These are phyloP conservation scores for Sipha flava DNA, from an alignment of 1,140 invertebrate genomes.

Conservation along the genomic window DNA sequence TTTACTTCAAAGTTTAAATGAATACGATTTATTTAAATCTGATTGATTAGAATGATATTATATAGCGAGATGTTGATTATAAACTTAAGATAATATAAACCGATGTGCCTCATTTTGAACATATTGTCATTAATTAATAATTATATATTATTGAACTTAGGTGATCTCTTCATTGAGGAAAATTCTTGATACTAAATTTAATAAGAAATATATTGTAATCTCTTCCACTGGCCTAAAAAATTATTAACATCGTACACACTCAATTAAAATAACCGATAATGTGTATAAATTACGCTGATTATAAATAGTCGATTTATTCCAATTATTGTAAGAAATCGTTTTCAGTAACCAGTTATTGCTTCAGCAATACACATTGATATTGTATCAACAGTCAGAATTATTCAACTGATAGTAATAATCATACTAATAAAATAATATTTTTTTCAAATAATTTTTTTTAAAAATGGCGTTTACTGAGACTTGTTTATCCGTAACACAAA, in stretches of 20 bases:
- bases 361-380: not conserved
- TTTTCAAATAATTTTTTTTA: not conserved
- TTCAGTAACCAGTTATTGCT: not conserved
- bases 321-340: not conserved
- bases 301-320: not conserved
- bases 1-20: not conserved
- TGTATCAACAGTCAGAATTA: not conserved
- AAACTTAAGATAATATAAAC: not conserved
- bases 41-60: not conserved
- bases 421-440: not conserved
- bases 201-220: not conserved
- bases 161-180: not conserved
- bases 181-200: not conserved
- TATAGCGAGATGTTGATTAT: not conserved
- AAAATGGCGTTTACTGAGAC: not conserved
- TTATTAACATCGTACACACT: not conserved
- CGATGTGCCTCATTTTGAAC: not conserved
- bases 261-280: slow-evolving; percentile 12
- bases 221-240: not conserved
- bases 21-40: not conserved
- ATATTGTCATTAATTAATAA: not conserved
- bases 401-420: not conserved
- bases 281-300: not conserved
- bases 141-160: not conserved
- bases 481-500: slow-evolving; percentile 13